These are phyloP conservation scores for Agrilus biguttatus DNA, from an alignment of 2,888 invertebrate genomes.

Conservation along the genomic window DNA sequence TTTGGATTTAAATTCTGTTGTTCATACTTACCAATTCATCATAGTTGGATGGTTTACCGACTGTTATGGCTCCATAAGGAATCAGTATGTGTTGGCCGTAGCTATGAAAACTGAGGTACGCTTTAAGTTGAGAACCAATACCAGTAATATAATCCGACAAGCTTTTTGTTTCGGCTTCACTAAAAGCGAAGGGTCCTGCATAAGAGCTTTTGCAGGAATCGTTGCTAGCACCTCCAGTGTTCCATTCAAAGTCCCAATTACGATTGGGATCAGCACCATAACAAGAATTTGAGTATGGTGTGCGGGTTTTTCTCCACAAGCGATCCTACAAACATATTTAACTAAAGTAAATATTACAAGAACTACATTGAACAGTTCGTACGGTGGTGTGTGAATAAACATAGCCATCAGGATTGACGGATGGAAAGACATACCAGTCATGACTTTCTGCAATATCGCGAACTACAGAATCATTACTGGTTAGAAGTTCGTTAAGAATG, in stretches of 20 bases:
- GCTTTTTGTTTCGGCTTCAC: slow-evolving; percentile 41
- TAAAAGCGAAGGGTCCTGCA: slow-evolving; percentile 47
- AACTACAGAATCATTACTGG: slow-evolving; percentile 38
- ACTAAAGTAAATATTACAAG: too few relatives aligned
- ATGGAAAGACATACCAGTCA: slow-evolving; percentile 64
- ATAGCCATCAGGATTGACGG: slow-evolving; percentile 62
- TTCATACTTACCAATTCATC: too few relatives aligned
- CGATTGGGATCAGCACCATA: slow-evolving; percentile 61
- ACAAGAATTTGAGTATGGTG: slow-evolving; percentile 31
- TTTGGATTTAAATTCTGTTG: too few relatives aligned
- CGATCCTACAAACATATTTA: too few relatives aligned
- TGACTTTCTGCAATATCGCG: slow-evolving; percentile 45
- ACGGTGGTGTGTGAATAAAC: slow-evolving; percentile 47
- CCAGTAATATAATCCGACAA: slow-evolving; percentile 37
- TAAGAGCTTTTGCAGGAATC: too few relatives aligned
- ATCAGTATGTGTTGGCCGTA: too few relatives aligned
- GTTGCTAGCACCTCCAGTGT: slow-evolving; percentile 39
- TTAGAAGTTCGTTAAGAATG: slow-evolving; percentile 56
- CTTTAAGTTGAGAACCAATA: too few relatives aligned
- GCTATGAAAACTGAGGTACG: too few relatives aligned
- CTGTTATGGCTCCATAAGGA: too few relatives aligned
- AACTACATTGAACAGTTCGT: too few relatives aligned
- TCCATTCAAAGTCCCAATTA: slow-evolving; percentile 60
- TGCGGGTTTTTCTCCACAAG: slow-evolving; percentile 59
- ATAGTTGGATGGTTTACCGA: too few relatives aligned